These are phyloP conservation scores for Epistrophella euchroma DNA, from an alignment of 2,888 invertebrate species.

Conservation along the genomic window DNA sequence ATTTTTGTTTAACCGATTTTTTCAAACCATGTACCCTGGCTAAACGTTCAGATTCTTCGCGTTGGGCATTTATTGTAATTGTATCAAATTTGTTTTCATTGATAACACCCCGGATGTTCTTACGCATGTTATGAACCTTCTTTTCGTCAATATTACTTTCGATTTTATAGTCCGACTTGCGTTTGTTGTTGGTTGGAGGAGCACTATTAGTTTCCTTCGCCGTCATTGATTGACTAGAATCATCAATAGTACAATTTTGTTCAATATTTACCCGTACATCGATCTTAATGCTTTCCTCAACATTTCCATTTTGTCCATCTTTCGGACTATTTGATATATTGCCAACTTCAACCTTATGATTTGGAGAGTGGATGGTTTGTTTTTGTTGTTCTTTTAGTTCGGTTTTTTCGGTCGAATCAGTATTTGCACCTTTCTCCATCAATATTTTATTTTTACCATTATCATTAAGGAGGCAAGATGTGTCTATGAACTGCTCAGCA, in stretches of 20 bases:
- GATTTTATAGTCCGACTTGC: slow-evolving; percentile 55
- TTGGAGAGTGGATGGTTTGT: background rate
- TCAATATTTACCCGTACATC: slow-evolving; percentile 46
- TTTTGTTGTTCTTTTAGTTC: background rate
- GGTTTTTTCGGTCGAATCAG: slow-evolving; percentile 28
- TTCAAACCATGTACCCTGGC: slow-evolving; percentile 94
- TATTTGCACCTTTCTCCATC: background rate
- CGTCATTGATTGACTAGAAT: slow-evolving; percentile 11
- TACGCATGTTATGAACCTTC: slow-evolving; percentile 87
- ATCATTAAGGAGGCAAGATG: background rate
- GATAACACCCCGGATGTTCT: slow-evolving; percentile 96
- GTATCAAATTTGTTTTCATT: slow-evolving; percentile 96
- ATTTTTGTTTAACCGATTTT: slow-evolving; percentile 91
- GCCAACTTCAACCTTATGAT: background rate
- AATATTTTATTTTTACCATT: background rate
- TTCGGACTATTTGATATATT: background rate
- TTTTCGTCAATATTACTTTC: slow-evolving; percentile 79
- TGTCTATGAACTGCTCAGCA: background rate
- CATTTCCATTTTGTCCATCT: slow-evolving; percentile 12
- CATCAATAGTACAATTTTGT: background rate
- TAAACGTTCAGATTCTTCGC: slow-evolving; percentile 95
- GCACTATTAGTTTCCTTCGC: slow-evolving; percentile 13
- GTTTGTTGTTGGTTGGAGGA: slow-evolving; percentile 41
- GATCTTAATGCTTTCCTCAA: slow-evolving; percentile 1
- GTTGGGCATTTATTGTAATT: slow-evolving; percentile 95